Base-by-base conservation (phyloP, 2,797 vertebrate species). In the Muscicapa striata region DNA sequence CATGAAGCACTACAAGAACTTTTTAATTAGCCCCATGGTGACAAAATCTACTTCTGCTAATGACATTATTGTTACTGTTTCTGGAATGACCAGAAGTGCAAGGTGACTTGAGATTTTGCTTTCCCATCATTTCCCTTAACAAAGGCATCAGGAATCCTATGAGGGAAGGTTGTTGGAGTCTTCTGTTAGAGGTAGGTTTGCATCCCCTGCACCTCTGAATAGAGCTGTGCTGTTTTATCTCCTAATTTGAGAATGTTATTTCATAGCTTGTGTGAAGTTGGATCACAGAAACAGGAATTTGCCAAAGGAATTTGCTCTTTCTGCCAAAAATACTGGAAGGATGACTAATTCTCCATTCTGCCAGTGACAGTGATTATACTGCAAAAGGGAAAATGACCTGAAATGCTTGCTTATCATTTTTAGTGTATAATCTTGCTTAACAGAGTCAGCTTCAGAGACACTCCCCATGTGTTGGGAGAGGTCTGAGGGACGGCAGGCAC, bases 291-390 rank as follows among this genome's bases (percentile, higher is more conserved):
- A 24, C 49, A 51, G 57, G 49, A 75, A 38, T 43, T 52, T 75
- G 21, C 29, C 80, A 57, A 32, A 80, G 69, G 43, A 36, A 20
- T 75, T 62, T 69, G 17, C 24, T 63, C 11, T 69, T 75, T 57
- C 43, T 75, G n/a, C 43, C 57, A 40, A 40, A 80, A 62, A 43
- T 32, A 22, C 36, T 43, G 36, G 8, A 61, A 61, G 30, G 51
- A 57, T 0, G 0, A 66, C 13, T 27, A 36, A 59, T 54, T 66
- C 21, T 21, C 58, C 5, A 2, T 2, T 20, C 40, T 84, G 30
- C 34, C 52, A 24, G 27, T 52, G 45, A 3, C 26, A 45, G 29
- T 30, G 57, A 18, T 57, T n/a, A 6, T 26, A 15, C 12, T 16
- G 16, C 14, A 34, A 58, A 17, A 27, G 23, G 46, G n/a, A 34